Evolutionary conservation across 2,797 vertebrate species (phyloP).

Genomic region (Sebastes vulpes): DNA sequence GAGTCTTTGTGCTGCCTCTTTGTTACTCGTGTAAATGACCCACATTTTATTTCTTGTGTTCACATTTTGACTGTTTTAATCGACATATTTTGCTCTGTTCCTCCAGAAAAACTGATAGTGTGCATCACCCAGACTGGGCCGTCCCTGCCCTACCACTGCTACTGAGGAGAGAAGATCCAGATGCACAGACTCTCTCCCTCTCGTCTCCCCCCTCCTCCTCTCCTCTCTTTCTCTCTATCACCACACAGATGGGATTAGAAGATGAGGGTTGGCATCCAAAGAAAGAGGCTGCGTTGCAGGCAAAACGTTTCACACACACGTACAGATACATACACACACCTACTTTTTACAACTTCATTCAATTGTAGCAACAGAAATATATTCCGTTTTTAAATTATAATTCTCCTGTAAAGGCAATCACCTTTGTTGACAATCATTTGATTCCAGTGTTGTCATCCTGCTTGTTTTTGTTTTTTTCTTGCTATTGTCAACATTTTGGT

Average conservation of each 20-base stretch:
- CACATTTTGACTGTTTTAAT: background rate
- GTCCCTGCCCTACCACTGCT: constrained; percentile 85
- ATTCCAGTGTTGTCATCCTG: constrained; percentile 64
- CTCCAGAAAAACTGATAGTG: constrained; percentile 87
- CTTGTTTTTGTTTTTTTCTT: constrained; percentile 30
- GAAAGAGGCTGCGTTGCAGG: constrained; percentile 72
- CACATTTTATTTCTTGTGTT: background rate
- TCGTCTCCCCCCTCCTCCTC: background rate
- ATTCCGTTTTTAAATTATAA: constrained; percentile 76
- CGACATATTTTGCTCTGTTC: background rate
- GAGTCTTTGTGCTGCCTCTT: constrained; percentile 33
- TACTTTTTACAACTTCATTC: constrained; percentile 56
- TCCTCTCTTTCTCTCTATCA: constrained; percentile 25
- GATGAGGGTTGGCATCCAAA: constrained; percentile 79
- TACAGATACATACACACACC: constrained; percentile 23
- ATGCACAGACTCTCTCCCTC: constrained; percentile 55
- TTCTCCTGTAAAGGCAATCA: constrained; percentile 80
- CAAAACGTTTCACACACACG: constrained; percentile 32
- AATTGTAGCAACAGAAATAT: constrained; percentile 80
- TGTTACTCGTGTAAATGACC: constrained; percentile 1
- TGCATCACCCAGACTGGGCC: constrained; percentile 86
- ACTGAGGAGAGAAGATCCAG: constrained; percentile 83
- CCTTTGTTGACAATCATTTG: constrained; percentile 83
- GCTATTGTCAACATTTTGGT: constrained; percentile 41
- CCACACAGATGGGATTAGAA: constrained; percentile 58